Conservation (phyloP, 1,140 invertebrate genomes). For the Pogonomyrmex barbatus region DNA sequence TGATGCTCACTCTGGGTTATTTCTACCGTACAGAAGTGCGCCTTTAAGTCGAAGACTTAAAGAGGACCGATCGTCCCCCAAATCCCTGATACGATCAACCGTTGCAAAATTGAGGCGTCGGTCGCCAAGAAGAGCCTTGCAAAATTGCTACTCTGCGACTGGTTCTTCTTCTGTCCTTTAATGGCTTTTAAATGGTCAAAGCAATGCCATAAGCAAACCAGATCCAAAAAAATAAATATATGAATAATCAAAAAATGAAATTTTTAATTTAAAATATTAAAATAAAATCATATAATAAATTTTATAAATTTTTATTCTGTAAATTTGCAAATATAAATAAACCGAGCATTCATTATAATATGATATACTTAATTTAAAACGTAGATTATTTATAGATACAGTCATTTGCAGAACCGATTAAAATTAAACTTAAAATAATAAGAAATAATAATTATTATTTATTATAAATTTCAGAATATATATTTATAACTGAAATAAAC, state of each 20-base stretch:
- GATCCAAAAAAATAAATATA: not conserved
- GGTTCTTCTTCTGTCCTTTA: too few species aligned
- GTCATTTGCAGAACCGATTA: not conserved
- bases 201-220: not conserved
- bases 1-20: conserved; percentile 65
- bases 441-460: not conserved
- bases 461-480: not conserved
- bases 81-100: not conserved
- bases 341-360: not conserved
- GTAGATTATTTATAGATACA: not conserved
- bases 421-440: not conserved
- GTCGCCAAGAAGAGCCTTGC: not conserved
- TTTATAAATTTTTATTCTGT: not conserved
- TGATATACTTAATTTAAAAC: not conserved
- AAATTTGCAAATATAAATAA: not conserved
- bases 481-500: not conserved
- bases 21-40: conserved; percentile 5
- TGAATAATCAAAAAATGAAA: not conserved
- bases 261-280: not conserved
- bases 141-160: not conserved
- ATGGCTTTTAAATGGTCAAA: not conserved
- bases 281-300: not conserved
- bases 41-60: conserved; percentile 63
- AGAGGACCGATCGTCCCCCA: not conserved
- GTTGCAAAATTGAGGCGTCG: not conserved